A percentile compares a stretch with the other conserved stretches of the same genome.
These are phyloP conservation scores for Blera fallax DNA, from an alignment of 2,888 invertebrate genomes.

Conservation along the genomic window DNA sequence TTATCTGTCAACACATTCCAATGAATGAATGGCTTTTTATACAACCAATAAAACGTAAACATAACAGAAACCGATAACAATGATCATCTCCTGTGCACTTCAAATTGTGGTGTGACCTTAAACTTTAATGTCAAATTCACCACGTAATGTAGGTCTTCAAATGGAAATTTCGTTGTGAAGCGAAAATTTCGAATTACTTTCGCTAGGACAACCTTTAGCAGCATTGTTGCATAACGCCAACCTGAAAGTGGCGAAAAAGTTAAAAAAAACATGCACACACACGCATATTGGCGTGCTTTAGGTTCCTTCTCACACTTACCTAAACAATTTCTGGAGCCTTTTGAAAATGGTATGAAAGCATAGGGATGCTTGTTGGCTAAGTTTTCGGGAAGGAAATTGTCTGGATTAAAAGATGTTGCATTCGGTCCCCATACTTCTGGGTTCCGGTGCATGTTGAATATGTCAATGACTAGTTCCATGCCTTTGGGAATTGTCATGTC, in stretches of 20 bases:
- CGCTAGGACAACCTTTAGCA: slow-evolving; percentile 36
- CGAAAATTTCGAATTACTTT: slow-evolving; percentile 40
- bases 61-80: neutral
- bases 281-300: neutral
- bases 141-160: slow-evolving; percentile 36
- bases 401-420: slow-evolving; percentile 74
- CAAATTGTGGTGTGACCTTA: slow-evolving; percentile 28
- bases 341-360: slow-evolving; percentile 76
- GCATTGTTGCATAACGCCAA: slow-evolving; percentile 53
- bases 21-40: neutral
- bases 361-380: slow-evolving; percentile 73
- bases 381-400: slow-evolving; percentile 74
- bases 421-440: slow-evolving; percentile 75
- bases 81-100: slow-evolving; percentile 32
- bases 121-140: slow-evolving; percentile 50
- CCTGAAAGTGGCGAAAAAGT: neutral
- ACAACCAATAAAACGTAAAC: neutral
- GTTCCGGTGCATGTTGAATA: slow-evolving; percentile 73
- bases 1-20: slow-evolving; percentile 19
- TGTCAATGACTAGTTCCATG: slow-evolving; percentile 67
- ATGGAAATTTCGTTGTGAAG: slow-evolving; percentile 35
- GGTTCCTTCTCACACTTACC: too few species aligned
- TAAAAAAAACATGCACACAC: neutral
- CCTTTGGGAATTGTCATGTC: slow-evolving; percentile 69
- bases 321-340: slow-evolving; percentile 75